Base-by-base conservation (phyloP, 2,797 vertebrate species). In the Lithobates sylvaticus region DNA sequence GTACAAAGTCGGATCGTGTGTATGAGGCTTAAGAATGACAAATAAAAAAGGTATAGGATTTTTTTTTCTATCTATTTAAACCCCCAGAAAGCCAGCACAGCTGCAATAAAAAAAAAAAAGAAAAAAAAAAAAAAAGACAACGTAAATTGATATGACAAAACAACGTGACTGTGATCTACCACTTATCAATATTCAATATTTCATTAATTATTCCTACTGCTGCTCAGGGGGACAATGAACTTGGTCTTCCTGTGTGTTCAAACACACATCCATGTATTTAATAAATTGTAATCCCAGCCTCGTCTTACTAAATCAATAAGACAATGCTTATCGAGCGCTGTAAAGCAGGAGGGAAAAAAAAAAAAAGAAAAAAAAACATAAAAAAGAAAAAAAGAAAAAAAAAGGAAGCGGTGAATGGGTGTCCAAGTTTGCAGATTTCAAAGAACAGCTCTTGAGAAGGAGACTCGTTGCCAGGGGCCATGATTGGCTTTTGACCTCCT, bases 401-500 rank as follows among this genome's bases (percentile, higher is more conserved):
- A 39, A 42, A 71, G 69, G 26, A 69, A 32, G 27, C 70, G 15
- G 21, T 78, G 76, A 79, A 85, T 54, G 64, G 76, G 65, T 42
- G 29, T 78, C 76, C 27, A 39, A 32, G 39, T 50, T 74, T 47
- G 42, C 69, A 80, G 58, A 79, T 79, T 64, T 78, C 54, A 72
- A 47, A 73, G 68, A 18, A 72, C 44, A 7, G 39, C 54, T 74
- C 61, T 77, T 74, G 26, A 47, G 84, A 85, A 78, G 76, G 76
- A 79, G 76, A 61, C 26, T 65, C 27, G 58, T 54, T 85, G 84
- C 84, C 75, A 26, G 36, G 76, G 76, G 84, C 84, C 5, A 10
- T 54, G 18, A 80, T 74, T 85, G 84, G 36, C 84, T 80, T 80
- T 29, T 74, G 84, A 85, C 84, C 84, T 85, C 32, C 44, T 27